Base-by-base conservation (phyloP, 2,113 vertebrate species). In the Camelus bactrianus region DNA sequence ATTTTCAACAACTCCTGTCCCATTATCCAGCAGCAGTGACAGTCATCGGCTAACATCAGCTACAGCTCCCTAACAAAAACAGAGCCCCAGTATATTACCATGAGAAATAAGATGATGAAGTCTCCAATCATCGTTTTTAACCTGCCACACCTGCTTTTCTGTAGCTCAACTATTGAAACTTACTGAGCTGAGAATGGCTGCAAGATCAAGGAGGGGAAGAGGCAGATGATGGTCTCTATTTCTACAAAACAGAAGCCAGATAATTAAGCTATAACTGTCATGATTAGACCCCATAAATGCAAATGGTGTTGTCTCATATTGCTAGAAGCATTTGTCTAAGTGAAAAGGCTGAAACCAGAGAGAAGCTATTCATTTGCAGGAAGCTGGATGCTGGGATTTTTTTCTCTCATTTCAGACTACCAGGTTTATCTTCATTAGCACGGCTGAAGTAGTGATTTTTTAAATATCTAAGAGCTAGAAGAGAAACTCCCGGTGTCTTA, bases 201-300 rank as follows among this genome's bases (percentile, higher is more conserved):
- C 35, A 88, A 84, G 72, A 50, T 69, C 83, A 64, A 91, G 85
- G 58, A 92, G 38, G 72, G 73, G 30, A 24, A n/a, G 15, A 26
- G 54, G 70, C 1, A 0, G 70, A 62, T 8, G n/a, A 48, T 22
- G 10, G 32, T 8, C 46, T 3, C 9, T 20, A 56, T 46, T 69
- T 60, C 89, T 48, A 92, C 3, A 15, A 54, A 60, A 79, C 28
- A 20, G 35, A 77, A 92, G 86, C 64, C 87, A 65, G 82, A 72
- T 8, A 95, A 77, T 83, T 95, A 93, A 60, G 84, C 58, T 69
- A 16, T 48, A 72, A 93, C 88, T 65, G 92, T 62, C 85, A 89
- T 28, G 76, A 91, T 92, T 54, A 86, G 76, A 94, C 56, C 92
- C 92, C 86, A 50, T 54, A 76, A 96, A 54, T 52, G 89, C 69